phyloP scores from a whole-genome alignment of 1,140 invertebrate genomes.

The Manduca sexta region DNA sequence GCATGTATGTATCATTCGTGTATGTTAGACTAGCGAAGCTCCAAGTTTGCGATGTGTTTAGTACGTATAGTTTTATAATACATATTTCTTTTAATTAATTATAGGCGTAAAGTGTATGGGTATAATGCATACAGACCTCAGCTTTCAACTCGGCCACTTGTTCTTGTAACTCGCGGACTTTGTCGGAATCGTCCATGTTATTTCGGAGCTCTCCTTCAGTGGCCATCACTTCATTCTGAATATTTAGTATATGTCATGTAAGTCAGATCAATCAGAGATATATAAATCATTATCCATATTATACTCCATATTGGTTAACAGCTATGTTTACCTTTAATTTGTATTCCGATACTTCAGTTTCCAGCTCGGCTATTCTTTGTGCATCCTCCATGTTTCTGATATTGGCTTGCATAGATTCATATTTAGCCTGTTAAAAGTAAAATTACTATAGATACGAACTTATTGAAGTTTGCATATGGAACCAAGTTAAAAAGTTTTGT shows the following conservation, averaged over 20 bases:
- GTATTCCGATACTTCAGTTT: conserved; percentile 93
- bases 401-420: conserved; percentile 94
- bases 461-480: too few relatives aligned
- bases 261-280: too few relatives aligned
- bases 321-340: conserved; percentile 85
- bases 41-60: not conserved
- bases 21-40: too few relatives aligned
- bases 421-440: conserved; percentile 83
- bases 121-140: conserved; percentile 78
- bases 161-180: conserved; percentile 91
- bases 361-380: conserved; percentile 94
- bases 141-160: conserved; percentile 92
- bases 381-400: conserved; percentile 96
- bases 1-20: too few relatives aligned
- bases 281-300: too few relatives aligned
- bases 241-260: too few relatives aligned
- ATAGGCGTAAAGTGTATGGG: not conserved
- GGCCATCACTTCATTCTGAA: conserved; percentile 92
- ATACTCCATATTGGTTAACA: too few relatives aligned
- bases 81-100: too few relatives aligned
- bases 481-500: too few relatives aligned
- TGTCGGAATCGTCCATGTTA: conserved; percentile 84
- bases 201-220: conserved; percentile 90
- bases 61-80: not conserved
- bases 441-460: too few relatives aligned